phyloP scores from a whole-genome alignment of 2,888 invertebrate genomes.

The Matsumyia berberina region DNA sequence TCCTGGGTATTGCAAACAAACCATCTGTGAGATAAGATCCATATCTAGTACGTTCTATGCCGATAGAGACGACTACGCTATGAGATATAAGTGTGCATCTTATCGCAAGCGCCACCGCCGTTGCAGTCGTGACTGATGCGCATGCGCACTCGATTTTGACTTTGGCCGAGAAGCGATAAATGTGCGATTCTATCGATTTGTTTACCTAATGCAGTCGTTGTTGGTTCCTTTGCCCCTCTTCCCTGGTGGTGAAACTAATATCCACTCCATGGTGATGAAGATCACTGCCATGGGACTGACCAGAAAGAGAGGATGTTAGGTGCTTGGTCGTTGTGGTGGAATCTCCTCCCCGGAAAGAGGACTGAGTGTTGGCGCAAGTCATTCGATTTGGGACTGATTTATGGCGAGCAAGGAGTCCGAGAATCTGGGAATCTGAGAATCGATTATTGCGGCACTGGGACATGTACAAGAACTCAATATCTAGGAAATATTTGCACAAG shows the following conservation, averaged over 20 bases:
- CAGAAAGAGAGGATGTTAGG: conserved; percentile 7
- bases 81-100: too few species aligned
- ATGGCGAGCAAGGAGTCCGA: conserved; percentile 24
- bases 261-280: conserved; percentile 53
- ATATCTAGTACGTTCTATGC: conserved; percentile 32
- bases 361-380: conserved; percentile 34
- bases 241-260: conserved; percentile 68
- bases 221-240: not conserved
- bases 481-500: conserved; percentile 24
- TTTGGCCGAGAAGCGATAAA: conserved; percentile 50
- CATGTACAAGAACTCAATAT: conserved; percentile 18
- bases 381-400: conserved; percentile 61
- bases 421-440: conserved; percentile 12
- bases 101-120: too few species aligned
- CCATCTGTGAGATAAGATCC: conserved; percentile 62
- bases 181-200: conserved; percentile 69
- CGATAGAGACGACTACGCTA: conserved; percentile 3
- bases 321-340: conserved; percentile 17
- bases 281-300: conserved; percentile 58
- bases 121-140: conserved; percentile 49
- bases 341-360: conserved; percentile 33
- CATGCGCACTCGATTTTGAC: conserved; percentile 42
- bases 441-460: conserved; percentile 26
- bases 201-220: conserved; percentile 66
- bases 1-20: conserved; percentile 56